These are phyloP conservation scores for Nymphalis c-album DNA, from an alignment of 2,888 invertebrate species.

Conservation along the genomic window DNA sequence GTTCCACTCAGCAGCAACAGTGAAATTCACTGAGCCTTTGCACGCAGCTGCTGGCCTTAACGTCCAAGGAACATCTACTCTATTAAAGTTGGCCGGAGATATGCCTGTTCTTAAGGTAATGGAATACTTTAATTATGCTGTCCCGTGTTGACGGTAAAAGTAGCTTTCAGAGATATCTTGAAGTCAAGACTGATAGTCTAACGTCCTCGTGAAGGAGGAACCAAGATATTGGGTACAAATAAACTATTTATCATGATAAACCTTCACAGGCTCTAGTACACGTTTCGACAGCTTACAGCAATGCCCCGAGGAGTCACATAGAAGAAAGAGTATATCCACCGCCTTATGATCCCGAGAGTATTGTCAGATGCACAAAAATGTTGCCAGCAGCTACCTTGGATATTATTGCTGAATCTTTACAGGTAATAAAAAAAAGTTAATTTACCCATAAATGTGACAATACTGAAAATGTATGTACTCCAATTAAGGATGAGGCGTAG, in stretches of 20 bases:
- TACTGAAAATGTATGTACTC: too few relatives aligned
- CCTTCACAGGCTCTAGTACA: slow-evolving; percentile 88
- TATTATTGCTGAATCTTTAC: slow-evolving; percentile 78
- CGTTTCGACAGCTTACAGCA: slow-evolving; percentile 98
- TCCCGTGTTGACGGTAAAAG: too few relatives aligned
- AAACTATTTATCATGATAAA: neutral
- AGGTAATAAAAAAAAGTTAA: slow-evolving; percentile 58
- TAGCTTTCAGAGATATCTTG: too few relatives aligned
- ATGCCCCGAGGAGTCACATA: slow-evolving; percentile 91
- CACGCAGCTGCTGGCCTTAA: slow-evolving; percentile 94
- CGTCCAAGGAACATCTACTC: slow-evolving; percentile 91
- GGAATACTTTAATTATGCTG: too few relatives aligned
- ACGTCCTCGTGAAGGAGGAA: too few relatives aligned
- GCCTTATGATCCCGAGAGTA: slow-evolving; percentile 82
- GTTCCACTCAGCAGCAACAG: slow-evolving; percentile 98
- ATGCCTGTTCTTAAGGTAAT: slow-evolving; percentile 88
- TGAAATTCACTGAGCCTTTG: slow-evolving; percentile 95
- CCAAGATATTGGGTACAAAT: too few relatives aligned
- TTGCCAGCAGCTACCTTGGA: slow-evolving; percentile 83
- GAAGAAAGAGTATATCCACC: slow-evolving; percentile 92
- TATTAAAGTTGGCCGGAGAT: slow-evolving; percentile 90
- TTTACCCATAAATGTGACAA: too few relatives aligned
- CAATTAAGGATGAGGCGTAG: too few relatives aligned
- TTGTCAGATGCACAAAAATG: slow-evolving; percentile 83
- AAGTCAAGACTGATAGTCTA: too few relatives aligned